These are phyloP conservation scores for Nothoprocta perdicaria DNA, from an alignment of 2,113 vertebrate species.

Conservation along the genomic window DNA sequence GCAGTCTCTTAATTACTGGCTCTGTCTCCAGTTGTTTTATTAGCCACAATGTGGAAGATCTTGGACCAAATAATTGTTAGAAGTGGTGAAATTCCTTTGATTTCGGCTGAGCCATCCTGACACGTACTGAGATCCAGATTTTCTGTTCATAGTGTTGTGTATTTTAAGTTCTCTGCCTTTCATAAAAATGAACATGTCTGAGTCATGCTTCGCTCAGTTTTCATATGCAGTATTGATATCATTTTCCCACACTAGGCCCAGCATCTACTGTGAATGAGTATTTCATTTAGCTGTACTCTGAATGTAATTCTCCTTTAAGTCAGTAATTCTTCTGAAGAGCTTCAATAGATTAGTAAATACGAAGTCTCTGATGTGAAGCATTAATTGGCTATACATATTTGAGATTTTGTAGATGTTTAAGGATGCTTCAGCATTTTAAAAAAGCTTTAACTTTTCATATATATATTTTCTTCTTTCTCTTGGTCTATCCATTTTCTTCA, in stretches of 20 bases:
- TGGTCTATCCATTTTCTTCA: neutral
- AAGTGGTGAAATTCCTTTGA: constrained; percentile 1
- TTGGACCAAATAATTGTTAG: constrained; percentile 49
- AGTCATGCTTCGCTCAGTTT: neutral
- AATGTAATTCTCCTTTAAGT: neutral
- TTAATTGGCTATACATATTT: neutral
- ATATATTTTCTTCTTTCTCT: neutral
- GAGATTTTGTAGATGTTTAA: neutral
- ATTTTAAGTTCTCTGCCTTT: constrained; percentile 10
- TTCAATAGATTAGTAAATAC: neutral
- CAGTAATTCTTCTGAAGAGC: neutral
- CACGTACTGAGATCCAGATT: constrained; percentile 4
- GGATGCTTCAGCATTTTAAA: neutral
- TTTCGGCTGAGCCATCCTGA: constrained; percentile 24
- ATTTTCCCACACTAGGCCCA: neutral
- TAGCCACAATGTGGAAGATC: constrained; percentile 38
- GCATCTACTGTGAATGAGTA: constrained; percentile 6
- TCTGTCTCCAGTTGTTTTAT: constrained; percentile 60
- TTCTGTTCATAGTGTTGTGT: constrained; percentile 7
- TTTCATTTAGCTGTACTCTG: neutral
- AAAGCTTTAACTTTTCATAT: neutral
- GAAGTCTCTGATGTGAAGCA: neutral
- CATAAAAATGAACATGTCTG: neutral
- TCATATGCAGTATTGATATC: neutral
- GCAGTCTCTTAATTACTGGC: constrained; percentile 53